phyloP scores from a whole-genome alignment of 2,113 vertebrate species.

The Oncorhynchus gorbuscha region DNA sequence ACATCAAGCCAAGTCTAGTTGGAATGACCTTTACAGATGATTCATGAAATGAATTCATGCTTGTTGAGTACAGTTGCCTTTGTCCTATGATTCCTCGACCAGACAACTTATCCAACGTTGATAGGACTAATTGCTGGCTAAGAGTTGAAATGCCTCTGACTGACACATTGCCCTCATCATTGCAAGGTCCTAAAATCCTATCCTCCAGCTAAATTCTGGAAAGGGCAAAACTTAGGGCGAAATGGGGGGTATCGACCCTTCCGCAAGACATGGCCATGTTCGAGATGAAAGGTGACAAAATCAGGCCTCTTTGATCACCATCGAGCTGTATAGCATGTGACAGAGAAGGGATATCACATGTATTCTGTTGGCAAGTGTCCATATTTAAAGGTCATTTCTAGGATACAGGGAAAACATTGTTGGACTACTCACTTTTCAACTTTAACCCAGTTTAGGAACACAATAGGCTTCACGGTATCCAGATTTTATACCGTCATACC shows the following conservation, averaged over 20 bases:
- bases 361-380: conserved; percentile 75
- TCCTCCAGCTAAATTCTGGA: conserved; percentile 66
- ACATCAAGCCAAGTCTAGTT: conserved; percentile 18
- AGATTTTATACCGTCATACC: no score
- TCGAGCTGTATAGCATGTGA: conserved; percentile 78
- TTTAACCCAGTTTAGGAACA: no score
- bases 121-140: conserved; percentile 47
- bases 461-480: no score
- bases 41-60: conserved; percentile 23
- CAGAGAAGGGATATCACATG: conserved; percentile 69
- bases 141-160: conserved; percentile 52
- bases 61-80: conserved; percentile 23
- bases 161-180: conserved; percentile 63
- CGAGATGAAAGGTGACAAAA: conserved; percentile 75
- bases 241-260: conserved; percentile 78
- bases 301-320: conserved; percentile 78
- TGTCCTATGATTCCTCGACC: conserved; percentile 46
- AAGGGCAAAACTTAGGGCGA: conserved; percentile 77
- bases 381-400: conserved; percentile 83
- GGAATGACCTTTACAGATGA: conserved; percentile 45
- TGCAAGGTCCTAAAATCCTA: conserved; percentile 54
- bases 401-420: conserved; percentile 52
- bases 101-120: conserved; percentile 39
- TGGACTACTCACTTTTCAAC: conserved; percentile 38
- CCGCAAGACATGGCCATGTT: conserved; percentile 74